Base-by-base conservation (phyloP, 2,113 vertebrate species). In the Misgurnus anguillicaudatus region DNA sequence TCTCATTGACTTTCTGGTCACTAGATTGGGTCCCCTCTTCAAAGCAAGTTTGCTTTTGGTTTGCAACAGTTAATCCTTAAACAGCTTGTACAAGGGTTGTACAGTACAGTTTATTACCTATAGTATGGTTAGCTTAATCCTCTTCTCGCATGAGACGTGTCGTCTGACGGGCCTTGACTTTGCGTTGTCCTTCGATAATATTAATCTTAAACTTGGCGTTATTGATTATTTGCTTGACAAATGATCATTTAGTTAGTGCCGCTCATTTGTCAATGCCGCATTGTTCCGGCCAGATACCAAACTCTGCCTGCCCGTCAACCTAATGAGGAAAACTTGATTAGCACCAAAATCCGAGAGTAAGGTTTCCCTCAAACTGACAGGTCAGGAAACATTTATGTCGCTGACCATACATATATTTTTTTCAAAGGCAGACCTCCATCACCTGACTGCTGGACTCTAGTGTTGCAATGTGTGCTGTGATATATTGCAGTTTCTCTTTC, bases 201-300 rank as follows among this genome's bases (percentile, higher is more conserved):
- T 85, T 74, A 53, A 83, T 85, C 81, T 85, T 80, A 58, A 61
- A 3, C 61, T 57, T 72, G 81, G 68, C 75, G 78, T 83, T 47
- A 77, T 80, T 81, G 70, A 79, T 81, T 83, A 83, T 75, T 17
- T 55, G 38, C 66, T 71, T 85, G 81, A 83, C 81, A 81, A 79
- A 83, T 81, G 81, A 72, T 80, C 61, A 70, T 75, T 77, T 78
- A 80, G 73, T 76, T 77, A 80, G 75, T 78, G 70, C 63, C 70
- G 64, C 66, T 81, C 75, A 76, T 79, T 82, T 78, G 77, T 82
- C 78, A 78, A 75, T 24, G 78, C 51, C 14, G 53, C 58, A 75
- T 81, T 85, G 80, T 83, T 80, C 75, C 57, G 45, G 19, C 58
- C 64, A 19, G 74, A 74, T 85, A 74, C 55, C 38, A 9, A 69